phyloP scores from a whole-genome alignment of 2,113 vertebrate species.

The Oreotrochilus melanogaster region DNA sequence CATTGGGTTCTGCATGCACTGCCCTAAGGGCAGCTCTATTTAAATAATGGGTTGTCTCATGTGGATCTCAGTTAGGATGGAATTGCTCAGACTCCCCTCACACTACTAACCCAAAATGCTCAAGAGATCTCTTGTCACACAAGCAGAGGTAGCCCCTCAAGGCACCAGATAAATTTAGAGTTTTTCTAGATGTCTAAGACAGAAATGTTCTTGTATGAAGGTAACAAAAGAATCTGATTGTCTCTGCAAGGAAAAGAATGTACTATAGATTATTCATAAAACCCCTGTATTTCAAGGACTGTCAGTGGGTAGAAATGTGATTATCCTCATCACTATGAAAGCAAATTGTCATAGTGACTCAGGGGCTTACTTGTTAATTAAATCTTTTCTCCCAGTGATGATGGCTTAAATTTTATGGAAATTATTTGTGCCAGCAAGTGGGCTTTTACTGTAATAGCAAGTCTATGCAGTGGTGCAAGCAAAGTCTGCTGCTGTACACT shows the following conservation, averaged over 20 bases:
- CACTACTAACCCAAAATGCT: conserved; percentile 39
- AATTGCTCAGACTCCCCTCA: conserved; percentile 27
- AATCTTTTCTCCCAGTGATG: conserved; percentile 48
- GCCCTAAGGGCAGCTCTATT: conserved; percentile 20
- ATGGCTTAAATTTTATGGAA: conserved; percentile 49
- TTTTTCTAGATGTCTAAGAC: conserved; percentile 35
- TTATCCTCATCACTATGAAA: conserved; percentile 49
- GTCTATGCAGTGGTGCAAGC: background rate
- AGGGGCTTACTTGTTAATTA: conserved; percentile 74
- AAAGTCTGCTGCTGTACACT: background rate
- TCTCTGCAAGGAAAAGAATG: conserved; percentile 31
- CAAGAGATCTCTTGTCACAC: conserved; percentile 57
- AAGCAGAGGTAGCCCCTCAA: conserved; percentile 41
- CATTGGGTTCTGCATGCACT: background rate
- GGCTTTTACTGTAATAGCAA: conserved; percentile 17
- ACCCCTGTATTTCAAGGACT: conserved; percentile 18
- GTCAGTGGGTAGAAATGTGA: conserved; percentile 22
- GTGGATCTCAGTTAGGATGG: conserved; percentile 5
- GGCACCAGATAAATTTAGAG: conserved; percentile 54
- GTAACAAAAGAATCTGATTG: conserved; percentile 44
- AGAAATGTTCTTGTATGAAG: conserved; percentile 31
- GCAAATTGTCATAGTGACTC: conserved; percentile 54
- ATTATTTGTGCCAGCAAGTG: conserved; percentile 51
- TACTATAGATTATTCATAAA: conserved; percentile 50
- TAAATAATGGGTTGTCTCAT: conserved; percentile 40